Base-by-base conservation (phyloP, 2,113 vertebrate genomes). In the Ramphastos sulfuratus region DNA sequence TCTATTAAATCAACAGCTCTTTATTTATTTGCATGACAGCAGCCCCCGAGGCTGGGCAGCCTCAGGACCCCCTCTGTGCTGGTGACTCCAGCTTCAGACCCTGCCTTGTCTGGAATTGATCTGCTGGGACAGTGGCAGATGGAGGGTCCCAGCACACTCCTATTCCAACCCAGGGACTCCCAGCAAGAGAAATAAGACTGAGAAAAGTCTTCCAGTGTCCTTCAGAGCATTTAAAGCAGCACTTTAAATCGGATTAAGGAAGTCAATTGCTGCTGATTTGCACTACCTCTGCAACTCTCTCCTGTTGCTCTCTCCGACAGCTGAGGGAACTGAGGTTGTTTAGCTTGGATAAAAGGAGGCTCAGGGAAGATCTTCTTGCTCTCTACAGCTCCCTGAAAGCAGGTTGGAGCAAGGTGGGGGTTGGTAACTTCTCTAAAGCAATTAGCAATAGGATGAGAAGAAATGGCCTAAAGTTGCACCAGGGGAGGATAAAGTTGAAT, bases 231-330 rank as follows among this genome's bases (percentile, higher is more conserved):
- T 81, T 50, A 33, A 60, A 92, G 35, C 50, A 76, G 31, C 90
- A 19, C 76, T 72, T 75, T 44, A 46, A 56, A 81, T 85, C 92
- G 90, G 74, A 78, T 94, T 78, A 93, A 69, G 70, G 74, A 84
- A 93, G 35, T 66, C 89, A 82, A 20, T 79, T 25, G 27, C 78
- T 85, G 39, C 64, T 81, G 76, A 69, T 93, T 86, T 82, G 48
- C 61, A 12, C 74, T 82, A 75, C 78, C 83, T 70, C 48, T 50
- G 11, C 48, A 21, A 23, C 48, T 50, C 48, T 50, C 20, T 23
- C 5, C 48, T 50, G 48, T 50, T 50, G 20, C 20, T 50, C 46
- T 50, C 20, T 50, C 48, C 10, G 10, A 11, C 20, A 50, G 48
- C 20, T 21, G 10, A 50, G 48, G 48, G 21, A 48, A 48, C 46